Base-by-base conservation (phyloP, 2,113 vertebrate genomes). In the Romanogobio albipinnatus region DNA sequence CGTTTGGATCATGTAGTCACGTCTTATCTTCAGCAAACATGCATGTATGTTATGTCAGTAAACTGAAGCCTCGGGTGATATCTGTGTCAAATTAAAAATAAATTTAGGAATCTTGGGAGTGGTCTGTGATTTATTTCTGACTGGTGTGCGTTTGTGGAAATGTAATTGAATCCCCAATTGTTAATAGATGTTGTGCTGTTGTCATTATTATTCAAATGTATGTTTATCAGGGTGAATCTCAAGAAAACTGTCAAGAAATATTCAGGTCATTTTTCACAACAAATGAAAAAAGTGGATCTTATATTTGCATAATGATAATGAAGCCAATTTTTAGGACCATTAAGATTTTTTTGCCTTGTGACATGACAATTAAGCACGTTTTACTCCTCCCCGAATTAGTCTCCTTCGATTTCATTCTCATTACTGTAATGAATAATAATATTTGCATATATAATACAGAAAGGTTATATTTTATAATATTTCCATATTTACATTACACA, bases 61-160 rank as follows among this genome's bases (percentile, higher is more conserved):
- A n/a, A 56, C 80, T 71, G 80, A 71, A 10, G 64, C 80, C 49
- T 53, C 13, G 17, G 19, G 64, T 26, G 13, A 36, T 82, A 71
- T 82, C 49, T 82, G 26, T 70, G 80, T 82, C 80, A 71, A 71
- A 58, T 71, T 71, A 82, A 82, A 82, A 82, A 71, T 19, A 82
- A 15, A 82, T 71, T 9, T 82, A 22, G 61, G 61, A 81, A 33
- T 47, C 33, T 61, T 78, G 56, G 76, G 11, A 76, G n/a, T 0
- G 10, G 58, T 19, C 64, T 80, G n/a, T 3, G 77, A 66, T 49
- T 29, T 66, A 66, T 49, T 49, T 5, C 9, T 24, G 29, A 33
- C 26, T 58, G 9, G 62, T 49, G 79, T 24, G 15, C 3, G 49
- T 49, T 58, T 82, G 29, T 64, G 22, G 64, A 71, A 82, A 70